phyloP scores from a whole-genome alignment of 1,140 invertebrate species.

The Teleogryllus occipitalis region DNA sequence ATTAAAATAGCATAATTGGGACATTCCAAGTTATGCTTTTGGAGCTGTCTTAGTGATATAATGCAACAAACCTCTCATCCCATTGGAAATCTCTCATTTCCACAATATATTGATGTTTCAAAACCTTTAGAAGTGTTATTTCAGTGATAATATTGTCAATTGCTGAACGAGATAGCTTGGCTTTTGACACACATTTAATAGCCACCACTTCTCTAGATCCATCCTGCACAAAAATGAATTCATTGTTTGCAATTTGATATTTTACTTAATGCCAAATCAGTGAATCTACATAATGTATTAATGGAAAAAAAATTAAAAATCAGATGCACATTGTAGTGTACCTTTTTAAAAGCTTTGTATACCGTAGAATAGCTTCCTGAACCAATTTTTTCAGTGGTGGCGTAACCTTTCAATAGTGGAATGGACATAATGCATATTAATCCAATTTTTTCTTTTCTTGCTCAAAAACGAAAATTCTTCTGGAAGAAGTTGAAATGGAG shows the following conservation, averaged over 20 bases:
- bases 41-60: background rate
- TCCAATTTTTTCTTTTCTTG: no score
- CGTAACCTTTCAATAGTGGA: slow-evolving; percentile 56
- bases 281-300: background rate
- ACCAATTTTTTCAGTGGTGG: slow-evolving; percentile 67
- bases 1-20: no score
- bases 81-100: slow-evolving; percentile 75
- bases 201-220: slow-evolving; percentile 58
- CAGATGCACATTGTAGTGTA: slow-evolving; percentile 32
- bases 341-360: slow-evolving; percentile 75
- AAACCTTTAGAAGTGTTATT: slow-evolving; percentile 71
- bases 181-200: slow-evolving; percentile 76
- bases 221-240: slow-evolving; percentile 39
- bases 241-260: no score
- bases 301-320: background rate
- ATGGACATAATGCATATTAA: slow-evolving; percentile 12
- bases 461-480: no score
- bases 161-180: slow-evolving; percentile 59
- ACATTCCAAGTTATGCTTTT: no score
- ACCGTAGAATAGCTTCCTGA: slow-evolving; percentile 82
- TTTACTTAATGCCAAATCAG: no score
- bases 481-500: no score
- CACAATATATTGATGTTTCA: slow-evolving; percentile 79
- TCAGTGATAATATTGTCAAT: slow-evolving; percentile 78
- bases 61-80: slow-evolving; percentile 51